phyloP scores from a whole-genome alignment of 1,140 invertebrate species.

The Wasmannia auropunctata region DNA sequence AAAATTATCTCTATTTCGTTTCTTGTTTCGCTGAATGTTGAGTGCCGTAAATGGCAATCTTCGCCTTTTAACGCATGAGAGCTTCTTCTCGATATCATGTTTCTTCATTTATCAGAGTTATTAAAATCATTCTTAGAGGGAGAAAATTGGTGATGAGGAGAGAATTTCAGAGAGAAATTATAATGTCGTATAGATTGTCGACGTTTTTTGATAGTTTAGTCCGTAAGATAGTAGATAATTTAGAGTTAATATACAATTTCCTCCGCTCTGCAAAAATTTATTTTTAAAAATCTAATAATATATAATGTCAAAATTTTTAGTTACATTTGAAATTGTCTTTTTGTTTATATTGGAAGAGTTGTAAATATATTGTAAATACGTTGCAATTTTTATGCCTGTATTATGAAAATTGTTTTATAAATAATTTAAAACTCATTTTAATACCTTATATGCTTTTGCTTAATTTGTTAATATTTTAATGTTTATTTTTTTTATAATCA shows the following conservation, averaged over 20 bases:
- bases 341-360: not conserved
- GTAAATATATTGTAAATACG: slow-evolving; percentile 48
- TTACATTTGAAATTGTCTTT: not conserved
- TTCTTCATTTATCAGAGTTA: slow-evolving; percentile 34
- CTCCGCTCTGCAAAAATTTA: slow-evolving; percentile 1
- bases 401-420: not conserved
- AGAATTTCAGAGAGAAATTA: slow-evolving; percentile 13
- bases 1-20: slow-evolving; percentile 75
- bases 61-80: slow-evolving; percentile 72
- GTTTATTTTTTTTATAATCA: not conserved
- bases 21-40: slow-evolving; percentile 68
- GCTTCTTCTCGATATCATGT: slow-evolving; percentile 66
- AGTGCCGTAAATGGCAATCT: slow-evolving; percentile 65
- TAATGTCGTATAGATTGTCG: not conserved
- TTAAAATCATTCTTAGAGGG: slow-evolving; percentile 26
- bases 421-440: slow-evolving; percentile 2
- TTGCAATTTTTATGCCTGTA: not conserved
- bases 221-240: slow-evolving; percentile 7
- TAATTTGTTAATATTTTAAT: slow-evolving; percentile 37
- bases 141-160: slow-evolving; percentile 6
- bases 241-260: not conserved
- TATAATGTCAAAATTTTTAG: not conserved
- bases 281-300: too few species aligned
- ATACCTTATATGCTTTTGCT: not conserved
- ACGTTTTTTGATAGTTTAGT: slow-evolving; percentile 7